These are phyloP conservation scores for Hyposoter dolosus DNA, from an alignment of 2,888 invertebrate species.

Conservation along the genomic window DNA sequence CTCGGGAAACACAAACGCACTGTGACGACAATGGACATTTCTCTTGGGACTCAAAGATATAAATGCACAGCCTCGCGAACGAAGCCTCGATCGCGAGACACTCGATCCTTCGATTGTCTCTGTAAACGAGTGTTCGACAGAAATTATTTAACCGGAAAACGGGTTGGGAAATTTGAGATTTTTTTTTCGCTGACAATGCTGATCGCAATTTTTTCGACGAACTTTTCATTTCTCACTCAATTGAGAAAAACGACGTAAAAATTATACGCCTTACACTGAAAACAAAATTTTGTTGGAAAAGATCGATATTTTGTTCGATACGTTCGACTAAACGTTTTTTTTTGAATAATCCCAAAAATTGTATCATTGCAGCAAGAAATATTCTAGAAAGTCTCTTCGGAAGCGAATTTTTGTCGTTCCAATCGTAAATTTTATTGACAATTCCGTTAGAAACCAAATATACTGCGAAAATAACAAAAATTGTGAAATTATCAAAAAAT, in stretches of 20 bases:
- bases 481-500: no score
- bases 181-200: not conserved
- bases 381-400: no score
- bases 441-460: no score
- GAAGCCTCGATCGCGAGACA: constrained; percentile 41
- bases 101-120: constrained; percentile 56
- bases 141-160: constrained; percentile 3
- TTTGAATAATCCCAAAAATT: no score
- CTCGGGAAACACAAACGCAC: constrained; percentile 25
- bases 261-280: constrained; percentile 13
- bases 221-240: no score
- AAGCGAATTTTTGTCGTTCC: no score
- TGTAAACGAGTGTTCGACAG: not conserved
- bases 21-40: constrained; percentile 51
- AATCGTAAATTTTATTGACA: no score
- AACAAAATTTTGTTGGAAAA: no score
- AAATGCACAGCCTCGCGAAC: constrained; percentile 37
- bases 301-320: no score
- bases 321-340: no score
- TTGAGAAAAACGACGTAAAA: not conserved
- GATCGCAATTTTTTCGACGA: not conserved
- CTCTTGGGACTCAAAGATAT: constrained; percentile 50
- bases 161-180: constrained; percentile 15
- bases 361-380: no score
- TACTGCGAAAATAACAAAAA: no score